Evolutionary conservation across 2,113 vertebrate species (phyloP).

Genomic region (Sakesphorus luctuosus): DNA sequence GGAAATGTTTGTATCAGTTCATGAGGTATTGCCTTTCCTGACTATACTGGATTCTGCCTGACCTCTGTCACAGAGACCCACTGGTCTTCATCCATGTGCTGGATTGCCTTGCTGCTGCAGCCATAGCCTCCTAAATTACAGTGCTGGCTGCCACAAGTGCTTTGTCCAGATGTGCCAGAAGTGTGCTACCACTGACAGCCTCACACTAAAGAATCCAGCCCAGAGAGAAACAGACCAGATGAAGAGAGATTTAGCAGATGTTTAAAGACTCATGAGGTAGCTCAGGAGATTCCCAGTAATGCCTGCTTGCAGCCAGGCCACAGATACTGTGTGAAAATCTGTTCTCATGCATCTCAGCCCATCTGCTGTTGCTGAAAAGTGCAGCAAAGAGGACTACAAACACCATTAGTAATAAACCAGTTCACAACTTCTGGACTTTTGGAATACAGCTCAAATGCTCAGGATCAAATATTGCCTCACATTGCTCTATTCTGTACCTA

Average conservation of each 20-base stretch:
- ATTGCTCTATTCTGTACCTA: neutral
- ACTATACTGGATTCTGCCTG: neutral
- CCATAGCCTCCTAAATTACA: neutral
- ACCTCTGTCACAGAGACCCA: neutral
- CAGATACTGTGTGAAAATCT: neutral
- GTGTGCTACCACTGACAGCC: neutral
- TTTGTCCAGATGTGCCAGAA: neutral
- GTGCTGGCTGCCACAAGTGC: neutral
- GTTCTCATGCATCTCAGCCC: neutral
- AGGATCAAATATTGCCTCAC: neutral
- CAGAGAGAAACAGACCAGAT: neutral
- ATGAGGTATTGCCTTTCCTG: neutral
- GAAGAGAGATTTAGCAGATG: neutral
- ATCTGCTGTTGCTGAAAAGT: neutral
- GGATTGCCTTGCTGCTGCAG: neutral
- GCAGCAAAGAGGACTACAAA: neutral
- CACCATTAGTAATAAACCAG: neutral
- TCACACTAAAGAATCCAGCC: neutral
- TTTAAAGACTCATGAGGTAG: neutral
- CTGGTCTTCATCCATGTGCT: neutral
- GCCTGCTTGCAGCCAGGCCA: neutral
- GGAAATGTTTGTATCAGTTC: neutral
- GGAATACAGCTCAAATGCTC: accelerated
- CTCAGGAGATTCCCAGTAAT: neutral
- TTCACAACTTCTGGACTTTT: neutral